Evolutionary conservation across 2,113 vertebrate genomes (phyloP).

Genomic region (Aythya baeri): DNA sequence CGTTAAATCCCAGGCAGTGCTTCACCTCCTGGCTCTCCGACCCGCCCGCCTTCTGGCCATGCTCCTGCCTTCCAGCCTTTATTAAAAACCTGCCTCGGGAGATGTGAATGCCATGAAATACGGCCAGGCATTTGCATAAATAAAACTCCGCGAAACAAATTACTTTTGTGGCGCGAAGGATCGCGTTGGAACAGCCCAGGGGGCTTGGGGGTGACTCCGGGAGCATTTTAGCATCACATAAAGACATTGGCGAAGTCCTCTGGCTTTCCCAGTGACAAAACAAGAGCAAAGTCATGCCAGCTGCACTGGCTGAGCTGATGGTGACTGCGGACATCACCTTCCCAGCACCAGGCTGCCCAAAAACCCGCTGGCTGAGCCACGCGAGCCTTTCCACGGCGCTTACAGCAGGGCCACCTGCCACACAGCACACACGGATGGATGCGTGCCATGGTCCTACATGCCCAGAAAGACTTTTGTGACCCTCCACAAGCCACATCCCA

Average conservation of each 20-base stretch:
- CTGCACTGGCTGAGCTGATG: not conserved
- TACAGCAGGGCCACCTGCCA: fast-evolving
- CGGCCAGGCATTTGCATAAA: not conserved
- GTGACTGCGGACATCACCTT: not conserved
- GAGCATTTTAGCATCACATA: not conserved
- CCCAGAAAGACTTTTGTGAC: not conserved
- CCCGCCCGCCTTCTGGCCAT: fast-evolving
- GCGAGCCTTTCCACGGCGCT: fast-evolving
- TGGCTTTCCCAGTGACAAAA: not conserved
- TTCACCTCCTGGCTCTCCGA: fast-evolving
- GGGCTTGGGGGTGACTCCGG: not conserved
- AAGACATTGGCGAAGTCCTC: fast-evolving
- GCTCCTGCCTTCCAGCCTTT: not conserved
- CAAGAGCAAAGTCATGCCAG: not conserved
- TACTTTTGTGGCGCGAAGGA: not conserved
- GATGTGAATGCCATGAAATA: not conserved
- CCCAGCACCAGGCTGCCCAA: not conserved
- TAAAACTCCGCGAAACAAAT: not conserved
- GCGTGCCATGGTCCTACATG: fast-evolving
- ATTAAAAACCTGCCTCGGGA: not conserved
- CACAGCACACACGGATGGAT: fast-evolving
- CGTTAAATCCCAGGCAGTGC: not conserved
- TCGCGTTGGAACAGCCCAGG: fast-evolving
- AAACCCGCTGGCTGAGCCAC: not conserved
- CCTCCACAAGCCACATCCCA: fast-evolving